Evolutionary conservation across 2,113 vertebrate genomes (phyloP).

Genomic region (Ivindomyrus marchei): DNA sequence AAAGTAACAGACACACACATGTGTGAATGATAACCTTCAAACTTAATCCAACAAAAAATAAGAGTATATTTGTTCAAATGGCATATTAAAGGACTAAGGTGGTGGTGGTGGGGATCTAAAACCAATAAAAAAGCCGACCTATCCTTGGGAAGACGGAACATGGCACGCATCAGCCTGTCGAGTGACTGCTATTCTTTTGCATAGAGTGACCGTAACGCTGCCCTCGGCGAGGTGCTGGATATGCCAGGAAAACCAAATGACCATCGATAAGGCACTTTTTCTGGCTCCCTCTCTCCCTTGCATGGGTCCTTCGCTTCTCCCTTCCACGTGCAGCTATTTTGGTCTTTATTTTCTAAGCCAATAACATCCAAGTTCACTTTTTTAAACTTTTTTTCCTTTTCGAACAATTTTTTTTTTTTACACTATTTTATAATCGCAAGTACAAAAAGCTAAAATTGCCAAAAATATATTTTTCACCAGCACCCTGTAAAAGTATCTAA

Average conservation of each 20-base stretch:
- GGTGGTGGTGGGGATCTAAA: conserved; percentile 24
- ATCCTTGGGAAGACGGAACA: conserved; percentile 68
- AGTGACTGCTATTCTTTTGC: conserved; percentile 69
- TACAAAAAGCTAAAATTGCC: conserved; percentile 80
- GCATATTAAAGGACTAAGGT: conserved; percentile 36
- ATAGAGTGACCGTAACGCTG: conserved; percentile 62
- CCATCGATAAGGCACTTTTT: conserved; percentile 70
- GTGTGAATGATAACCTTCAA: conserved; percentile 43
- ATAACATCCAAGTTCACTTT: conserved; percentile 50
- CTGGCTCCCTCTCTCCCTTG: conserved; percentile 6
- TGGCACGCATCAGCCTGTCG: conserved; percentile 73
- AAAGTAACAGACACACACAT: conserved; percentile 24
- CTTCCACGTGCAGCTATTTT: conserved; percentile 43
- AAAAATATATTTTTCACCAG: conserved; percentile 75
- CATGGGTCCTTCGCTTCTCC: not conserved
- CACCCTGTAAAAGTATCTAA: conserved; percentile 79
- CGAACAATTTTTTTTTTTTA: conserved; percentile 36
- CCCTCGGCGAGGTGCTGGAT: conserved; percentile 51
- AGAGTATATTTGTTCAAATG: conserved; percentile 36
- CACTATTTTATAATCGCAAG: conserved; percentile 68
- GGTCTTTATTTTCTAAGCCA: conserved; percentile 51
- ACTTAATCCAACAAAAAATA: conserved; percentile 34
- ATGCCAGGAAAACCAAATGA: conserved; percentile 58
- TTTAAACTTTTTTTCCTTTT: conserved; percentile 42
- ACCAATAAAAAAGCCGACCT: conserved; percentile 27